These are phyloP conservation scores for Malurus leucopterus DNA, from an alignment of 2,797 vertebrate genomes.

Conservation along the genomic window DNA sequence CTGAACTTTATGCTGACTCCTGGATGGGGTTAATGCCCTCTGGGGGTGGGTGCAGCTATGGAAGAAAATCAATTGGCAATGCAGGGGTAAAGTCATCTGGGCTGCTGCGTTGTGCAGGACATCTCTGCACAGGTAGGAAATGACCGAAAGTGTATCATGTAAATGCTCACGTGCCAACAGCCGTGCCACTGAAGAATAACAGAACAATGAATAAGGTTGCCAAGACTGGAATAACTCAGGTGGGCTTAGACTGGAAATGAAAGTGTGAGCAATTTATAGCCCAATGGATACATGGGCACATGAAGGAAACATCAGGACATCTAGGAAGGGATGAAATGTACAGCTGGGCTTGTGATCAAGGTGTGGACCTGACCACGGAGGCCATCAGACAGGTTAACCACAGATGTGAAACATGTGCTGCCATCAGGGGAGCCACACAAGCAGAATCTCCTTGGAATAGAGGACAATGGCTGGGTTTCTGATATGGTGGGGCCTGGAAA, in stretches of 20 bases:
- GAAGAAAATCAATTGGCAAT: not conserved
- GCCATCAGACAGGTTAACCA: not conserved
- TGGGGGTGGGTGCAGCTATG: too few species aligned
- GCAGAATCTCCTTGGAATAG: not conserved
- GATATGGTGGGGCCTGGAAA: not conserved
- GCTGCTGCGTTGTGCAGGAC: not conserved
- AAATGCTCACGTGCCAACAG: not conserved
- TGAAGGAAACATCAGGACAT: not conserved
- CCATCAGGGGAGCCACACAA: not conserved
- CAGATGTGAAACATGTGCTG: not conserved
- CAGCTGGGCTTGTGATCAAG: not conserved
- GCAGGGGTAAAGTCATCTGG: not conserved
- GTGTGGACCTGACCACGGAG: not conserved
- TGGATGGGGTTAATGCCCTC: not conserved
- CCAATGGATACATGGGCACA: fast-evolving
- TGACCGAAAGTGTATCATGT: not conserved
- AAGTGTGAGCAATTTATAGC: not conserved
- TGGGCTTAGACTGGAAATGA: not conserved
- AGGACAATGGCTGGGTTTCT: not conserved
- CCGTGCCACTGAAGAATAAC: not conserved
- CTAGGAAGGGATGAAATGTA: not conserved
- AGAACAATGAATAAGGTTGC: not conserved
- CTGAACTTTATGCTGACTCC: not conserved
- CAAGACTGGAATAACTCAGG: too few species aligned
- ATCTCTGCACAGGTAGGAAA: not conserved